These are phyloP conservation scores for Sebastes paucispinis DNA, from an alignment of 2,797 vertebrate species.

Conservation along the genomic window DNA sequence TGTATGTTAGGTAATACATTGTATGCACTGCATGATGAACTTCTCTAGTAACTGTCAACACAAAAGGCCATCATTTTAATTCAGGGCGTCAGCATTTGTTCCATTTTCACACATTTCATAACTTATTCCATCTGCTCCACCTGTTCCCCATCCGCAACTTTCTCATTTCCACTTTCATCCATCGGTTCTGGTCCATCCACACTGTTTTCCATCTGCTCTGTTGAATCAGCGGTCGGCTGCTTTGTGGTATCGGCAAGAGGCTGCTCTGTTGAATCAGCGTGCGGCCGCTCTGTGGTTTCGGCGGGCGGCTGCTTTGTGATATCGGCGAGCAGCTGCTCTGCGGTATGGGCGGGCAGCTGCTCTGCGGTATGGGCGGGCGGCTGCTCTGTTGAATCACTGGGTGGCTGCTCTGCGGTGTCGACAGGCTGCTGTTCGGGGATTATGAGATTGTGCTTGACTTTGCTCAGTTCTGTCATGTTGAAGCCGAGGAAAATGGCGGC, in stretches of 20 bases:
- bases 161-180: constrained; percentile 46
- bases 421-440: constrained; percentile 62
- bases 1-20: constrained; percentile 22
- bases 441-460: constrained; percentile 85
- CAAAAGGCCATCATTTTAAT: constrained; percentile 34
- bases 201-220: constrained; percentile 15
- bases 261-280: too few species aligned
- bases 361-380: not conserved
- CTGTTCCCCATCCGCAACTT: constrained; percentile 1
- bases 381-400: constrained; percentile 36
- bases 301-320: not conserved
- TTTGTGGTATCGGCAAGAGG: too few species aligned
- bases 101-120: not conserved
- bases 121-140: constrained; percentile 47
- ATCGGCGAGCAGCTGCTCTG: not conserved
- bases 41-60: constrained; percentile 30
- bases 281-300: too few species aligned
- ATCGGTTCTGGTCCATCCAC: constrained; percentile 31
- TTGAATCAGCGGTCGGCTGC: not conserved
- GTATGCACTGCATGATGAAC: constrained; percentile 18
- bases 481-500: constrained; percentile 90
- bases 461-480: constrained; percentile 90
- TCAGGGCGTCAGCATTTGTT: not conserved
- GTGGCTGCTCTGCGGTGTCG: not conserved
- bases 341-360: not conserved